Evolutionary conservation across 1,140 invertebrate genomes (phyloP).

Genomic region (Atopsyche davidsoni): DNA sequence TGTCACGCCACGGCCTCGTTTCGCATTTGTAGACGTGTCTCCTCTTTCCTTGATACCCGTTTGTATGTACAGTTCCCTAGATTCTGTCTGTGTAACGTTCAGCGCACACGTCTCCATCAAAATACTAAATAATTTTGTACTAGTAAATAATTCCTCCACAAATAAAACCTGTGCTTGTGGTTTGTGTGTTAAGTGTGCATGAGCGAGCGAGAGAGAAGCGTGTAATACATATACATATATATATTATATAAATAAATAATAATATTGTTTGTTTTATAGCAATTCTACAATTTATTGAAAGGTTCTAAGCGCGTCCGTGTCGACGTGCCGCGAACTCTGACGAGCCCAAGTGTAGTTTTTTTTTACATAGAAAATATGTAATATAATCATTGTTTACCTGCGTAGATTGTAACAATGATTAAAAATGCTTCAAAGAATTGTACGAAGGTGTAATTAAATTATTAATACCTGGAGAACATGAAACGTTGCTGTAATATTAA

Average conservation of each 20-base stretch:
- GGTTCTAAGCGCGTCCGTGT: background rate
- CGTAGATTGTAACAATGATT: slow-evolving; percentile 19
- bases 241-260: slow-evolving; percentile 2
- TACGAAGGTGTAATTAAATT: slow-evolving; percentile 28
- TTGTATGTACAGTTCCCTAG: too few relatives aligned
- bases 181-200: background rate
- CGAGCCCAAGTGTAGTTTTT: slow-evolving; percentile 21
- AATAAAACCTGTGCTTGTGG: slow-evolving; percentile 10
- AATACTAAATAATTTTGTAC: too few relatives aligned
- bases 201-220: background rate
- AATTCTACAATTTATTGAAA: slow-evolving; percentile 17
- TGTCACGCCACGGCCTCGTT: too few relatives aligned
- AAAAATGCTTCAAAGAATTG: slow-evolving; percentile 25
- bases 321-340: background rate
- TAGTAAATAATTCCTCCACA: slow-evolving; percentile 9
- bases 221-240: slow-evolving; percentile 13
- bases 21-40: too few relatives aligned
- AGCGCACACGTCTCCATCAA: too few relatives aligned
- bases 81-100: too few relatives aligned
- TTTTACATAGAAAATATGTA: slow-evolving; percentile 29
- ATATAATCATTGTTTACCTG: slow-evolving; percentile 24
- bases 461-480: slow-evolving; percentile 25
- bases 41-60: too few relatives aligned
- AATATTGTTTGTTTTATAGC: slow-evolving; percentile 22
- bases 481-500: slow-evolving; percentile 28